Conservation (phyloP, 1,140 invertebrate genomes). For the Heliconius melpomene region DNA sequence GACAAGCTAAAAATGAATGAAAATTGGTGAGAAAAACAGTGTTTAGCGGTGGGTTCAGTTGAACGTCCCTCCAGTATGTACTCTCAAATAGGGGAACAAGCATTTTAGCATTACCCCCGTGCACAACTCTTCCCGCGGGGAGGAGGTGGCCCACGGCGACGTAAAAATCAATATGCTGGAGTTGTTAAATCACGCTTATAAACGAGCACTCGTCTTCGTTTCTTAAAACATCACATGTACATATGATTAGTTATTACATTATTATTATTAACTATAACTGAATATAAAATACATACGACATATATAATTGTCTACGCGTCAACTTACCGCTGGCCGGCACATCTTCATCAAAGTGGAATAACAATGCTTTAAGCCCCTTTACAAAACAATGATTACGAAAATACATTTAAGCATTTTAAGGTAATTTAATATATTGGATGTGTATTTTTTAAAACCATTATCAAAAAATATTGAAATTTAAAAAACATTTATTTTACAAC, state of each 20-base stretch:
- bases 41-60: conserved; percentile 52
- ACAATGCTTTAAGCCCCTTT: background rate
- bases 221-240: conserved; percentile 72
- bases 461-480: too few relatives aligned
- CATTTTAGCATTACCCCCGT: conserved; percentile 81
- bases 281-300: background rate
- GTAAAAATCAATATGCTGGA: conserved; percentile 88
- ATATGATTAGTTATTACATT: conserved; percentile 48
- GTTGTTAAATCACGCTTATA: conserved; percentile 88
- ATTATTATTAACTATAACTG: conserved; percentile 13
- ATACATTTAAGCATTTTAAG: background rate
- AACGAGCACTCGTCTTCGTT: conserved; percentile 85
- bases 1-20: conserved; percentile 62
- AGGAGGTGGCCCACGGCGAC: conserved; percentile 79
- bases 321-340: background rate
- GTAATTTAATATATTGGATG: background rate
- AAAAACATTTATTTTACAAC: too few relatives aligned
- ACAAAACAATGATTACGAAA: background rate
- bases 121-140: conserved; percentile 80
- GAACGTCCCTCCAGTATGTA: conserved; percentile 78
- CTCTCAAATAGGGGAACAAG: conserved; percentile 81
- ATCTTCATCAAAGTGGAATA: background rate
- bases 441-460: background rate
- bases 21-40: conserved; percentile 59
- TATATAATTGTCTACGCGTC: background rate